Evolutionary conservation across 2,797 vertebrate species (phyloP).

Genomic region (Cichlasoma orientale): DNA sequence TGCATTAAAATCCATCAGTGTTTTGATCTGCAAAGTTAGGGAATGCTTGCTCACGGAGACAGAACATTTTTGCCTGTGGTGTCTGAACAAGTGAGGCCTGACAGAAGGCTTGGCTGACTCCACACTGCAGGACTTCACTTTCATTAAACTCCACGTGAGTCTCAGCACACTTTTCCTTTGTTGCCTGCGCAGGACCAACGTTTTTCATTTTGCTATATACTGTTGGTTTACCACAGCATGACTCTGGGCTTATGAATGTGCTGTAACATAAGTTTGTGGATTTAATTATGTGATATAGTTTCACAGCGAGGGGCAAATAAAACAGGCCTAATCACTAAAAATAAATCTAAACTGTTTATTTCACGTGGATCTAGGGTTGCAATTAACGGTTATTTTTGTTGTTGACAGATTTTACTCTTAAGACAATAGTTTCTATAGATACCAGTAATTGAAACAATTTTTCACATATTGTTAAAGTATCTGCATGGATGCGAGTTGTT

Average conservation of each 20-base stretch:
- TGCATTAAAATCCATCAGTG: not conserved
- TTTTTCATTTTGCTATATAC: constrained; percentile 26
- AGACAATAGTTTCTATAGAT: not conserved
- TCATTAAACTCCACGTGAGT: constrained; percentile 56
- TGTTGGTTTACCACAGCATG: not conserved
- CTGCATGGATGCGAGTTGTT: not conserved
- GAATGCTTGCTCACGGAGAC: not conserved
- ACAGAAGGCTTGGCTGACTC: constrained; percentile 47
- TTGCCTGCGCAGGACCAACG: constrained; percentile 22
- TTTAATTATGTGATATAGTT: constrained; percentile 24
- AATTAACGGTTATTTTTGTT: not conserved
- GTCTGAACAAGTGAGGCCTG: constrained; percentile 31
- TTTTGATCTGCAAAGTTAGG: constrained; percentile 3
- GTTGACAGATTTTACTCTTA: not conserved
- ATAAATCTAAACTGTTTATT: not conserved
- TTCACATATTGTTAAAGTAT: not conserved
- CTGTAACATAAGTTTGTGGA: constrained; percentile 7
- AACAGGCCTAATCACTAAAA: not conserved
- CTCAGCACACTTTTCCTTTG: constrained; percentile 26
- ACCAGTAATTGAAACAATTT: not conserved
- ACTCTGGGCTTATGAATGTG: constrained; percentile 9
- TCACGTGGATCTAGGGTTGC: not conserved
- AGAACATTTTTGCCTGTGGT: constrained; percentile 25
- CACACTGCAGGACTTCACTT: constrained; percentile 51
- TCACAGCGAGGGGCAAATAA: not conserved